phyloP scores from a whole-genome alignment of 35 echinoderm and acorn worm genomes.

The Chiridota heheva region DNA sequence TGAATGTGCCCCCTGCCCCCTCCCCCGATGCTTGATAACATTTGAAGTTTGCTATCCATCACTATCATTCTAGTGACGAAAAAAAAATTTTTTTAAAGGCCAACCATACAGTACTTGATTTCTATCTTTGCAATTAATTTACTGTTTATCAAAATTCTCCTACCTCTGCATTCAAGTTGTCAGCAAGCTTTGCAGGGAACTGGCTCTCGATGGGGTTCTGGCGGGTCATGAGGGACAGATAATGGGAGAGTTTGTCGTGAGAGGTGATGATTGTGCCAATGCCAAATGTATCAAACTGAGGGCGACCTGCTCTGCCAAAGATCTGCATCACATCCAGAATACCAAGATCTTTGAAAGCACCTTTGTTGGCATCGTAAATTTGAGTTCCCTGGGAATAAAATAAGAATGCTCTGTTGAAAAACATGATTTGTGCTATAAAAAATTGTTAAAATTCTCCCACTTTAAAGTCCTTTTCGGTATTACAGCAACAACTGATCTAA shows the following conservation, averaged over 20 bases:
- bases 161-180: conserved; percentile 98
- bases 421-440: background rate
- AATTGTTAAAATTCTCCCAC: conserved; percentile 14
- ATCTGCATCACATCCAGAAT: conserved; percentile 87
- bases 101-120: too few relatives aligned
- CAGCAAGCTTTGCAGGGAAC: conserved; percentile 74
- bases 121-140: too few relatives aligned
- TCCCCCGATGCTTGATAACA: too few relatives aligned
- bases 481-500: too few relatives aligned
- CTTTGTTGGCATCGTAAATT: conserved; percentile 96
- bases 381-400: conserved; percentile 81
- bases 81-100: too few relatives aligned
- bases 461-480: too few relatives aligned
- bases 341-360: conserved; percentile 83
- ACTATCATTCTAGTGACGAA: too few relatives aligned
- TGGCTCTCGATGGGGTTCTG: conserved; percentile 99
- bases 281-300: conserved; percentile 91
- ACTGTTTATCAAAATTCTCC: too few relatives aligned
- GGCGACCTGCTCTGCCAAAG: conserved; percentile 94
- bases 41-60: too few relatives aligned
- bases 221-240: conserved; percentile 85
- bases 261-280: conserved; percentile 92
- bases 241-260: conserved; percentile 89
- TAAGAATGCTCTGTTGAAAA: background rate
- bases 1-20: too few relatives aligned